A percentile compares a stretch with the other conserved stretches of the same genome.
These are phyloP conservation scores for Salvator merianae DNA, from an alignment of 2,113 vertebrate species.

Conservation along the genomic window DNA sequence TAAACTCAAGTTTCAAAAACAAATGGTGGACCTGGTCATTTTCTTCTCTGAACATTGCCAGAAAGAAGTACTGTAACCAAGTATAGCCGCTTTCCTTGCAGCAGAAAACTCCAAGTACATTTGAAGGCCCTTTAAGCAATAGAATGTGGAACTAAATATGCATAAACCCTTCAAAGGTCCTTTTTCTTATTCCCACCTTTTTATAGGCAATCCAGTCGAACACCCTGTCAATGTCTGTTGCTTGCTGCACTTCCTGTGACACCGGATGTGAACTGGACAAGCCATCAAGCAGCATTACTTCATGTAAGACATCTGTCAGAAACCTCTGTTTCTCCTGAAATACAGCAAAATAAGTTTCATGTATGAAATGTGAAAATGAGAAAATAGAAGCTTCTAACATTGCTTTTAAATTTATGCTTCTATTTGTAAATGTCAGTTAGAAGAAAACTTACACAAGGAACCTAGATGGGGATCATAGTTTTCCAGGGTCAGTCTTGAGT, in stretches of 20 bases:
- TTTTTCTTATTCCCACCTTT: slow-evolving; percentile 79
- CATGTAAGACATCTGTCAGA: slow-evolving; percentile 94
- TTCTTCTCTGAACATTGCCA: neutral
- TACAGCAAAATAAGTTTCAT: slow-evolving; percentile 45
- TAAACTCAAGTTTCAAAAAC: neutral
- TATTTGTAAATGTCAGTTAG: neutral
- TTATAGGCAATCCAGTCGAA: slow-evolving; percentile 99
- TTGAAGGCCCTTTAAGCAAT: neutral
- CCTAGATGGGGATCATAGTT: no score
- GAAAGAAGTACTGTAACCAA: neutral
- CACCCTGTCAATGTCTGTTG: slow-evolving; percentile 91
- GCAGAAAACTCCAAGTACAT: neutral
- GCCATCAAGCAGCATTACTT: slow-evolving; percentile 95
- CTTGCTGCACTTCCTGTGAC: slow-evolving; percentile 92
- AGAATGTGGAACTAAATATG: neutral
- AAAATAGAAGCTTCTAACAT: slow-evolving; percentile 7
- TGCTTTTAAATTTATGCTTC: neutral
- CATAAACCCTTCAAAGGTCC: neutral
- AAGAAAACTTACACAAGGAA: neutral
- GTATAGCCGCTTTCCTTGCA: neutral
- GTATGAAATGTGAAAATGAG: slow-evolving; percentile 14
- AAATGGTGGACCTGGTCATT: neutral
- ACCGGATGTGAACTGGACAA: slow-evolving; percentile 94
- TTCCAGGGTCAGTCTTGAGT: no score
- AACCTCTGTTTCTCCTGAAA: slow-evolving; percentile 97